Conservation (phyloP, 1,140 invertebrate species). For the Bombyx mandarina region DNA sequence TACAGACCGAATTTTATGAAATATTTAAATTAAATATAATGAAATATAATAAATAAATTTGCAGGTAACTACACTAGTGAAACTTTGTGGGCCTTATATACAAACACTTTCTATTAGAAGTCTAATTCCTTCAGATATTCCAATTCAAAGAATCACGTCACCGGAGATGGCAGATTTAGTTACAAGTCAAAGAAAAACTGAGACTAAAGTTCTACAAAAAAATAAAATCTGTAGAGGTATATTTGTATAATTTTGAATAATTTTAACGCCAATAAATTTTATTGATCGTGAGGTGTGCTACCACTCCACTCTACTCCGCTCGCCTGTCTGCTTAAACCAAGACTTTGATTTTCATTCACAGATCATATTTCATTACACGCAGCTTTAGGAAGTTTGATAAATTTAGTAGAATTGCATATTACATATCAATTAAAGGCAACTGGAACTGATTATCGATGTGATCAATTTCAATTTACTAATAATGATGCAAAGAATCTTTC, state of each 20-base stretch:
- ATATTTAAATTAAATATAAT: constrained; percentile 1
- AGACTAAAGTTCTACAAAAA: constrained; percentile 18
- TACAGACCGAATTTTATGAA: background rate
- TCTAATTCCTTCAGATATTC: constrained; percentile 52
- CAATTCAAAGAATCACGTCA: constrained; percentile 47
- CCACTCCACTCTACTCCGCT: too few relatives aligned
- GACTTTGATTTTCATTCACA: constrained; percentile 19
- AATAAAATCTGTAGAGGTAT: constrained; percentile 43
- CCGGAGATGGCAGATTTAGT: constrained; percentile 59
- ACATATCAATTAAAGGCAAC: constrained; percentile 49
- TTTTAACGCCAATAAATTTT: background rate
- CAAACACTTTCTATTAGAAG: constrained; percentile 48
- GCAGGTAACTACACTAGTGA: constrained; percentile 58
- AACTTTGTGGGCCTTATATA: constrained; percentile 62
- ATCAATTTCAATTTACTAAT: constrained; percentile 63
- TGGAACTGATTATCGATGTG: constrained; percentile 54
- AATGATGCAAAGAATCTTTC: constrained; percentile 65
- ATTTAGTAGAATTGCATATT: constrained; percentile 62
- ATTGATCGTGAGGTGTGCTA: too few relatives aligned
- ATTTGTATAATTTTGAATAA: background rate
- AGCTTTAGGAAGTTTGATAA: constrained; percentile 54
- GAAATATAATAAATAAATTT: constrained; percentile 14
- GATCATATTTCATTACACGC: constrained; percentile 68
- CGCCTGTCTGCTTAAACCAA: background rate
- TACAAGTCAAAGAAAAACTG: constrained; percentile 36